Conservation (phyloP, 2,888 invertebrate species). For the Thysanoteuthis rhombus region DNA sequence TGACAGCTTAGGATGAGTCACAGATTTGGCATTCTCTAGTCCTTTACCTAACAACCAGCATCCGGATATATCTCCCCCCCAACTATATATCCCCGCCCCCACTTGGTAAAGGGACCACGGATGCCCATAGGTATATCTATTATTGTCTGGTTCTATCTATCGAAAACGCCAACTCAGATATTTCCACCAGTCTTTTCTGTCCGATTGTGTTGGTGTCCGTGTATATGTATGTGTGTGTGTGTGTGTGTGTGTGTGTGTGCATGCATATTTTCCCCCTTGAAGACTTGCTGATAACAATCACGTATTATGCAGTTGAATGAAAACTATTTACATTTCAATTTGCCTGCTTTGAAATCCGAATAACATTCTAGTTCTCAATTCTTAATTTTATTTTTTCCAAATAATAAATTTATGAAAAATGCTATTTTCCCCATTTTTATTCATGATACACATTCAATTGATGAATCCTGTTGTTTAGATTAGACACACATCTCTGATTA, state of each 20-base stretch:
- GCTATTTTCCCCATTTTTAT: neutral
- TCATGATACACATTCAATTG: neutral
- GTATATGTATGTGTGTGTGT: neutral
- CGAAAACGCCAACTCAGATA: too few relatives aligned
- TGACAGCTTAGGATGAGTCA: too few relatives aligned
- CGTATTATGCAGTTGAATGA: constrained; percentile 12
- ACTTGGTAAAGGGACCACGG: too few relatives aligned
- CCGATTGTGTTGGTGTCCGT: neutral
- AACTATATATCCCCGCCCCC: too few relatives aligned
- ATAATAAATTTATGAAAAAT: neutral
- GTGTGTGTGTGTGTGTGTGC: neutral
- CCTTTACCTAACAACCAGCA: too few relatives aligned
- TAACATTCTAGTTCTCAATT: neutral
- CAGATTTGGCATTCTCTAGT: too few relatives aligned
- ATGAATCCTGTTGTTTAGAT: neutral
- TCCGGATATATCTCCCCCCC: too few relatives aligned
- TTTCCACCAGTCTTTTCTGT: too few relatives aligned
- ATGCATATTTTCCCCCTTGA: neutral
- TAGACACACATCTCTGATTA: neutral
- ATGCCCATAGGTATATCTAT: too few relatives aligned
- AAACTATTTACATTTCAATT: constrained; percentile 12
- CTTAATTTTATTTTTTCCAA: neutral
- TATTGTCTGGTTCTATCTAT: too few relatives aligned
- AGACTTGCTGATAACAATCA: neutral
- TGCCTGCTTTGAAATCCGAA: neutral